phyloP scores from a whole-genome alignment of 2,797 vertebrate genomes.

The Xiphophorus birchmanni region DNA sequence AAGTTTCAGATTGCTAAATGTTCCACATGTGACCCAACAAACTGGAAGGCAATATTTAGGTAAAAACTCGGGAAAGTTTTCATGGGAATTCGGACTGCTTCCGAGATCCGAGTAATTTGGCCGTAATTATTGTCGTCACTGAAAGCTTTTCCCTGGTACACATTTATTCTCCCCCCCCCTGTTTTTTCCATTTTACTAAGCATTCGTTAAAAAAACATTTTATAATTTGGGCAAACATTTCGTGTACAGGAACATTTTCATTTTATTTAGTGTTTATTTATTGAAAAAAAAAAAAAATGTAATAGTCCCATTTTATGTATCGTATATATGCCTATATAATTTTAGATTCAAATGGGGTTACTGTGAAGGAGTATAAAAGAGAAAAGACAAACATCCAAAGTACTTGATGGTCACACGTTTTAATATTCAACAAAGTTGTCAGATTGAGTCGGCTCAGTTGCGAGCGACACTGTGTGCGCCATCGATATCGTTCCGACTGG shows the following conservation, averaged over 20 bases:
- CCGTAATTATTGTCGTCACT: not conserved
- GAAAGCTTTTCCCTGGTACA: not conserved
- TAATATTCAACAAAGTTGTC: not conserved
- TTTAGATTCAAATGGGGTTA: not conserved
- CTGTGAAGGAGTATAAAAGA: not conserved
- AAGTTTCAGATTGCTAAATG: not conserved
- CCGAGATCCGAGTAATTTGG: not conserved
- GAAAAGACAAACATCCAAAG: not conserved
- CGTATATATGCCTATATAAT: not conserved
- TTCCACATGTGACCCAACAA: not conserved
- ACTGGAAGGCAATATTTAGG: not conserved
- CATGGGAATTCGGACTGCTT: not conserved
- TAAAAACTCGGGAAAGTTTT: not conserved
- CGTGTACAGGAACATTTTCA: not conserved
- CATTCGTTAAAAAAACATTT: not conserved
- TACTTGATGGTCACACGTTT: not conserved
- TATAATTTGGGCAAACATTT: not conserved
- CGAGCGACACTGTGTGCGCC: conserved; percentile 21
- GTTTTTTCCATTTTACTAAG: not conserved
- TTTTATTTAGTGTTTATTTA: not conserved
- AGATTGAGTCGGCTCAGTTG: not conserved
- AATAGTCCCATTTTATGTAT: not conserved
- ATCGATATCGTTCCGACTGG: conserved; percentile 54
- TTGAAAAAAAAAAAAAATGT: not conserved
- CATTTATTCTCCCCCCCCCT: not conserved